Percentiles rank a stretch among this genome's conserved stretches.
phyloP scores from a whole-genome alignment of 2,797 vertebrate species.

The Columba guinea region DNA sequence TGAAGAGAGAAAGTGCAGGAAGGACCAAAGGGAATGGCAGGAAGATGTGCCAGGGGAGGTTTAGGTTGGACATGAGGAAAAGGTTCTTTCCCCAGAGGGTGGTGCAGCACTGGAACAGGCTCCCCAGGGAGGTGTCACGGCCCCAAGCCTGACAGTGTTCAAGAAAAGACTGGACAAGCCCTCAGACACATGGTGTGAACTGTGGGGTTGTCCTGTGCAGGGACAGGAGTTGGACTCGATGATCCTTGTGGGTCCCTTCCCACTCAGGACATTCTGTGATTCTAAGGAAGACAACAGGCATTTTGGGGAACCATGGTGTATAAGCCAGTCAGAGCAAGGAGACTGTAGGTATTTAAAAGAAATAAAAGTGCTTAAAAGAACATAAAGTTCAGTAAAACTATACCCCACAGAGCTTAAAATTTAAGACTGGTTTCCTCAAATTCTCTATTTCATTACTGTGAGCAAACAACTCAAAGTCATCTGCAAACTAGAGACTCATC shows the following conservation, averaged over 20 bases:
- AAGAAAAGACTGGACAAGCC: too few species aligned
- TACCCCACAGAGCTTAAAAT: background rate
- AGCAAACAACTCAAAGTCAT: constrained; percentile 24
- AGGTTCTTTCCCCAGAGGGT: too few species aligned
- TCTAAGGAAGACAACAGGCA: background rate
- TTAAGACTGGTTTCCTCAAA: background rate
- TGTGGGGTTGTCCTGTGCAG: too few species aligned
- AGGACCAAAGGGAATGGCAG: background rate
- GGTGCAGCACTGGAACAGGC: too few species aligned
- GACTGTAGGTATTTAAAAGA: background rate
- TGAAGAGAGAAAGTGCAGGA: background rate
- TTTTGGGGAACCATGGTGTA: background rate
- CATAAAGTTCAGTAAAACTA: background rate
- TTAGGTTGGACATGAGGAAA: too few species aligned
- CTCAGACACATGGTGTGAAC: too few species aligned
- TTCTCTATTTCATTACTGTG: background rate
- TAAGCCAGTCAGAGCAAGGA: background rate
- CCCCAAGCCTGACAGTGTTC: too few species aligned
- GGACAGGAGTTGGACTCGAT: too few species aligned
- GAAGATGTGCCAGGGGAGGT: too few species aligned
- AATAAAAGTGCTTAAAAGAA: background rate
- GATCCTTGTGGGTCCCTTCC: too few species aligned
- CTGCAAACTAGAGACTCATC: background rate
- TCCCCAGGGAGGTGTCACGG: too few species aligned
- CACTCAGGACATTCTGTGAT: too few species aligned